A percentile compares a stretch with the other conserved stretches of the same genome.
Conservation (phyloP, 2,797 vertebrate species). For the Menidia menidia region DNA sequence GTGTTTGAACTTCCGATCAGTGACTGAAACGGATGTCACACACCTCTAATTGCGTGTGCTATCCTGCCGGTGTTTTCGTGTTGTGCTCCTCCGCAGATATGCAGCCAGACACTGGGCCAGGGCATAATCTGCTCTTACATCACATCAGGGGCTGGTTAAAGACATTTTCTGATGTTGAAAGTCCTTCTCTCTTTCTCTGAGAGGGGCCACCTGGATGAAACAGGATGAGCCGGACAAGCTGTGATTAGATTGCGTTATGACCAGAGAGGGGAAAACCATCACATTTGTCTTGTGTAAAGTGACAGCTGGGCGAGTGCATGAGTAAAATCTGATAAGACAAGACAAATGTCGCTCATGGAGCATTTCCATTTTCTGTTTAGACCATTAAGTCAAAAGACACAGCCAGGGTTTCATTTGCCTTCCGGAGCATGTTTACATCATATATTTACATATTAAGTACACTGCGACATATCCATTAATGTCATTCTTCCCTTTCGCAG, state of each 20-base stretch:
- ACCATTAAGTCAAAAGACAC: constrained; percentile 44
- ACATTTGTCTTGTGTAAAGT: constrained; percentile 67
- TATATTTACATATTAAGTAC: not conserved
- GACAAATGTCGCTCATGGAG: constrained; percentile 52
- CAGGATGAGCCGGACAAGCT: constrained; percentile 50
- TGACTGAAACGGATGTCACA: constrained; percentile 34
- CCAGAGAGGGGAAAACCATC: constrained; percentile 53
- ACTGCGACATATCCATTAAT: constrained; percentile 3
- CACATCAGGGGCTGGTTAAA: constrained; percentile 63
- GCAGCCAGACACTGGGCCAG: constrained; percentile 19
- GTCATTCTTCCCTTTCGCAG: constrained; percentile 25
- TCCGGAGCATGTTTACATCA: not conserved
- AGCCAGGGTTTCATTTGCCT: constrained; percentile 5
- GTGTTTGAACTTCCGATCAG: constrained; percentile 50
- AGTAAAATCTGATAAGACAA: constrained; percentile 57
- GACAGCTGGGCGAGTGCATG: not conserved
- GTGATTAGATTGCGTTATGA: constrained; percentile 74
- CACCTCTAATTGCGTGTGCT: constrained; percentile 8
- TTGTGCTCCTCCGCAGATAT: constrained; percentile 19
- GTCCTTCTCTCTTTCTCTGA: constrained; percentile 46
- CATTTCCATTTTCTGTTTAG: constrained; percentile 38
- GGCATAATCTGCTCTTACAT: constrained; percentile 62
- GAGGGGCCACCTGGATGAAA: constrained; percentile 69
- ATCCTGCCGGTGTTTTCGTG: constrained; percentile 22
- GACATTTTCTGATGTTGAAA: constrained; percentile 66